Conservation (phyloP, 37 sponge, comb jelly and placozoan species). For the Tethya wilhelma region DNA sequence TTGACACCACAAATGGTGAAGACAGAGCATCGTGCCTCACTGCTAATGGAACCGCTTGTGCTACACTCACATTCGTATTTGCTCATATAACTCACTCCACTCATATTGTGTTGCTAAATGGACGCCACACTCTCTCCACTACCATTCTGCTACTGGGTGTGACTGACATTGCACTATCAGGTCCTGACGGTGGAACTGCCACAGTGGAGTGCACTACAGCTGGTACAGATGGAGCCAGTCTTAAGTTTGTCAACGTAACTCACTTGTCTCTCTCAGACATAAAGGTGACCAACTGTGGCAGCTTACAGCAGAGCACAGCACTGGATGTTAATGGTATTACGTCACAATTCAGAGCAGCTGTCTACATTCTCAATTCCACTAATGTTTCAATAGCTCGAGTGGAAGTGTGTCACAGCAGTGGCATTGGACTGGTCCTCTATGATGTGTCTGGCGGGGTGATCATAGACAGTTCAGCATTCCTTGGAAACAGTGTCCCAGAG, state of each 20-base stretch:
- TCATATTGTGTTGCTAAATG: too few relatives aligned
- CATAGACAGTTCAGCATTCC: background rate
- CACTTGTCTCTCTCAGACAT: background rate
- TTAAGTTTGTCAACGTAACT: background rate
- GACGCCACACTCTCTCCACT: too few relatives aligned
- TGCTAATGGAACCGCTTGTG: too few relatives aligned
- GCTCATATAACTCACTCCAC: too few relatives aligned
- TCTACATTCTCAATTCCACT: background rate
- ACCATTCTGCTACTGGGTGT: too few relatives aligned
- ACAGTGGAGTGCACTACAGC: too few relatives aligned
- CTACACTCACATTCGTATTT: too few relatives aligned
- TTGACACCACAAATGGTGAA: too few relatives aligned
- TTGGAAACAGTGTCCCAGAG: background rate
- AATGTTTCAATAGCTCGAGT: background rate
- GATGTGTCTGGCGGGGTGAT: conserved; percentile 11
- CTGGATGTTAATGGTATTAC: background rate
- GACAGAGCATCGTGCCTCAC: too few relatives aligned
- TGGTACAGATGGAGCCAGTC: too few relatives aligned
- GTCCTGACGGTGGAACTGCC: too few relatives aligned
- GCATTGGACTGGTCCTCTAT: conserved; percentile 13
- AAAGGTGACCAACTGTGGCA: background rate
- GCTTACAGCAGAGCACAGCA: background rate
- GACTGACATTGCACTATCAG: too few relatives aligned
- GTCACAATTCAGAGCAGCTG: background rate
- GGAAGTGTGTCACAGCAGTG: background rate